These are phyloP conservation scores for Pitta sordida DNA, from an alignment of 2,113 vertebrate species.

Conservation along the genomic window DNA sequence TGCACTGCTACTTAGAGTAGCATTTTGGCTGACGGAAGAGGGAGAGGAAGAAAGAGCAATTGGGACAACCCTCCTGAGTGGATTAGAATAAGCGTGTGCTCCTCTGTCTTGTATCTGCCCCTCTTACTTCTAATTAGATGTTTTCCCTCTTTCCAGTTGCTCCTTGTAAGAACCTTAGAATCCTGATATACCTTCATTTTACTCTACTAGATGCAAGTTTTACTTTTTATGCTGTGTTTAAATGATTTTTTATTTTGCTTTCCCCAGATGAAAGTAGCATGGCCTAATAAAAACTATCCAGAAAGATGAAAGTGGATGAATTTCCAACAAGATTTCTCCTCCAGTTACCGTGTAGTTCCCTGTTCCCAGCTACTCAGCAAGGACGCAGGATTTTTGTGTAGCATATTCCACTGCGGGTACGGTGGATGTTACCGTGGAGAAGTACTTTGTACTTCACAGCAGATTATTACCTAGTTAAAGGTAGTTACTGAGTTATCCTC, in stretches of 20 bases:
- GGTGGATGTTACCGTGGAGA: not conserved
- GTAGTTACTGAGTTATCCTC: not conserved
- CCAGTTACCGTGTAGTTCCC: accelerated
- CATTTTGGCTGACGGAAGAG: not conserved
- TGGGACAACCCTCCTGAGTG: not conserved
- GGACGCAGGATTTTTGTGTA: accelerated
- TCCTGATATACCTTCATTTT: not conserved
- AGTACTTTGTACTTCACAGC: not conserved
- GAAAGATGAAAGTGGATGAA: not conserved
- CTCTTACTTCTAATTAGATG: not conserved
- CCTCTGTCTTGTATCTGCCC: not conserved
- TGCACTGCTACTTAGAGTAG: not conserved
- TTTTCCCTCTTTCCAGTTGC: not conserved
- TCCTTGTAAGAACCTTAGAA: not conserved
- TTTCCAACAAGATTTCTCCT: not conserved
- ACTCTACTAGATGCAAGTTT: not conserved
- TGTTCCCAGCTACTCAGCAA: not conserved
- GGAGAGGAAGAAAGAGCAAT: not conserved
- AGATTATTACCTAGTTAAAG: not conserved
- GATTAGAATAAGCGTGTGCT: not conserved
- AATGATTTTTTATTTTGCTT: not conserved
- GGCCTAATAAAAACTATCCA: not conserved
- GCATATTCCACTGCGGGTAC: no score
- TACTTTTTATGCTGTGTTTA: not conserved
- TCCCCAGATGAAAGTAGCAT: not conserved